A percentile compares a stretch with the other conserved stretches of the same genome.
Evolutionary conservation across 2,797 vertebrate genomes (phyloP).

Genomic region (Cirrhinus mrigala): DNA sequence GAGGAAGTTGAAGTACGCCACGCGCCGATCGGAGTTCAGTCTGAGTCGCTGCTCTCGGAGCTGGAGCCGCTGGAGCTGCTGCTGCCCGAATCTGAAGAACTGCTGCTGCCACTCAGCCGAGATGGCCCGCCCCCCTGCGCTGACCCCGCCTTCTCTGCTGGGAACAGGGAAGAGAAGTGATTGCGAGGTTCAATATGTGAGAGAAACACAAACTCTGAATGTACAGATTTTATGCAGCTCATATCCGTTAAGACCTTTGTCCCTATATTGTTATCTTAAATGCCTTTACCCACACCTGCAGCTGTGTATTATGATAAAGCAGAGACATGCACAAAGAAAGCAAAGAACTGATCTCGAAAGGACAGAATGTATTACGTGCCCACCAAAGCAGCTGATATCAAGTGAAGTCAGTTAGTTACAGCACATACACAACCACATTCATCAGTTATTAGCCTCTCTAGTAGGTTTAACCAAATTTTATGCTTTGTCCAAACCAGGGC

Average conservation of each 20-base stretch:
- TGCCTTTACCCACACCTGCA: constrained; percentile 37
- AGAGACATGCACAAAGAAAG: constrained; percentile 62
- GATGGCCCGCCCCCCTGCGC: constrained; percentile 88
- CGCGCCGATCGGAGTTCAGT: constrained; percentile 77
- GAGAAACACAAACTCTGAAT: constrained; percentile 9
- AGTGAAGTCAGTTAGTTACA: constrained; percentile 46
- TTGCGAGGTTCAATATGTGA: not conserved
- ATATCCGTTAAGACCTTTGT: not conserved
- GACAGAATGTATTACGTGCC: constrained; percentile 44
- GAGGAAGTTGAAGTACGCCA: constrained; percentile 50
- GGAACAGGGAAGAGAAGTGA: constrained; percentile 54
- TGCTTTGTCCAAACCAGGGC: constrained; percentile 1
- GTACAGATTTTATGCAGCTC: not conserved
- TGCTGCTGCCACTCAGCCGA: constrained; percentile 92
- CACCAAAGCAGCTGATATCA: constrained; percentile 55
- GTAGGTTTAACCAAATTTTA: not conserved
- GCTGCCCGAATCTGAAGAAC: constrained; percentile 92
- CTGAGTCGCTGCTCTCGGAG: constrained; percentile 95
- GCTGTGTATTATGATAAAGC: constrained; percentile 55
- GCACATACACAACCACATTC: constrained; percentile 39
- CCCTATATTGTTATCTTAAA: not conserved
- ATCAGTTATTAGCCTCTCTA: constrained; percentile 33
- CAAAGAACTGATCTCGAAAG: constrained; percentile 59
- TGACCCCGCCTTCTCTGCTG: constrained; percentile 87
- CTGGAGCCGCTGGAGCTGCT: constrained; percentile 97